A percentile compares a stretch with the other conserved stretches of the same genome.
Conservation (phyloP, 2,888 invertebrate genomes). For the Rotaria socialis region DNA sequence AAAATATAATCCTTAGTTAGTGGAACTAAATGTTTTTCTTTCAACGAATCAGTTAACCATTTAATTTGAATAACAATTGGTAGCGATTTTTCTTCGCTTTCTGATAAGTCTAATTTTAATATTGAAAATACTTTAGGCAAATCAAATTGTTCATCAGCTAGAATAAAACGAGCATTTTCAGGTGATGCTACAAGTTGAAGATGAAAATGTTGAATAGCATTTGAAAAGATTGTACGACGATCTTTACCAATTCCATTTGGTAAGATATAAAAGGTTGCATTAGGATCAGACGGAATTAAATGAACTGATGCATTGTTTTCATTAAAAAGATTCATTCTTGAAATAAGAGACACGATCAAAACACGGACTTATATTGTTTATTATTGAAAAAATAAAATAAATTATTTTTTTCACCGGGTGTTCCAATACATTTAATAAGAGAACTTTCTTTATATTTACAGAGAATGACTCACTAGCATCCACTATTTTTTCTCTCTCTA, state of each 20-base stretch:
- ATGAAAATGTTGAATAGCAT: slow-evolving; percentile 3
- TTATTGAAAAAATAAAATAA: background rate
- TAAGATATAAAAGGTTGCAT: slow-evolving; percentile 28
- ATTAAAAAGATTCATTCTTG: background rate
- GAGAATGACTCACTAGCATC: background rate
- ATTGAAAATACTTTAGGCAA: background rate
- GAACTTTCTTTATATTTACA: background rate
- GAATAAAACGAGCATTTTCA: background rate
- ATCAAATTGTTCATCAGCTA: slow-evolving; percentile 32
- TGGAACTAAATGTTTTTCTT: slow-evolving; percentile 27
- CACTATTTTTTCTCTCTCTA: too few species aligned
- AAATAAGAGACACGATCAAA: background rate
- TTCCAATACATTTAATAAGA: background rate
- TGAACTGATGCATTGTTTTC: background rate
- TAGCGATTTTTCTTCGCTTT: background rate
- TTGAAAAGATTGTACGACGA: slow-evolving; percentile 32
- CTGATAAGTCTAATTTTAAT: background rate
- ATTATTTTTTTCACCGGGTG: background rate
- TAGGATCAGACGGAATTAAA: background rate
- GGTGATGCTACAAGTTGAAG: background rate
- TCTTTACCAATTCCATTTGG: slow-evolving; percentile 43
- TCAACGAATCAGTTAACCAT: slow-evolving; percentile 45
- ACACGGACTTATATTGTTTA: background rate
- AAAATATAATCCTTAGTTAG: background rate
- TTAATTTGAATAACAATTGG: slow-evolving; percentile 37